Conservation (phyloP, 2,888 invertebrate species). For the Iselma pallidipennis region DNA sequence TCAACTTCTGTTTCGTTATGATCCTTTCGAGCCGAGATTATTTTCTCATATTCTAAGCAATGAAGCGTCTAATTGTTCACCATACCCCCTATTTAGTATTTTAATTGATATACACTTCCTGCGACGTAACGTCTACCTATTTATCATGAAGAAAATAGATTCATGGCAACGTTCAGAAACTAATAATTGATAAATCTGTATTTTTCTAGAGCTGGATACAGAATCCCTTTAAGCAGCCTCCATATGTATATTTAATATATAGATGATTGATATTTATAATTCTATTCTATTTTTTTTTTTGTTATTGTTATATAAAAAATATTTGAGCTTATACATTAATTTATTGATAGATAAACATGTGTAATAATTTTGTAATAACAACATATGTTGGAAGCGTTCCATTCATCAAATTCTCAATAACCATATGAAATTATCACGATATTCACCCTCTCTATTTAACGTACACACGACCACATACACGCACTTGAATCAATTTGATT, state of each 20-base stretch:
- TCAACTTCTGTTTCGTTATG: too few species aligned
- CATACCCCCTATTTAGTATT: not conserved
- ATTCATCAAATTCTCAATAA: slow-evolving; percentile 16
- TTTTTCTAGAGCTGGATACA: too few species aligned
- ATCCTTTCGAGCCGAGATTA: too few species aligned
- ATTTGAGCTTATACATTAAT: not conserved
- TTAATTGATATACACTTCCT: not conserved
- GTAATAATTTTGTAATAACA: slow-evolving; percentile 19
- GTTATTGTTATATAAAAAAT: too few species aligned
- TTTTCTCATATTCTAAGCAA: not conserved
- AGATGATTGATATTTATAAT: too few species aligned
- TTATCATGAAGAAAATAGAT: not conserved
- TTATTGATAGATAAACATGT: not conserved
- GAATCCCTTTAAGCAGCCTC: too few species aligned
- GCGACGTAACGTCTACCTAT: not conserved
- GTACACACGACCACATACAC: not conserved
- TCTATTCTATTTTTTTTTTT: too few species aligned
- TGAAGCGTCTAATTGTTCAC: not conserved
- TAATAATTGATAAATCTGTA: too few species aligned
- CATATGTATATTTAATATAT: too few species aligned
- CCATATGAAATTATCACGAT: not conserved
- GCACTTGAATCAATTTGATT: not conserved
- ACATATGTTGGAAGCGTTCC: slow-evolving; percentile 22
- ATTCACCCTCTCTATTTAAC: not conserved
- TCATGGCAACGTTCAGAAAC: too few species aligned